Base-by-base conservation (phyloP, 2,113 vertebrate genomes). In the Pituophis catenifer region DNA sequence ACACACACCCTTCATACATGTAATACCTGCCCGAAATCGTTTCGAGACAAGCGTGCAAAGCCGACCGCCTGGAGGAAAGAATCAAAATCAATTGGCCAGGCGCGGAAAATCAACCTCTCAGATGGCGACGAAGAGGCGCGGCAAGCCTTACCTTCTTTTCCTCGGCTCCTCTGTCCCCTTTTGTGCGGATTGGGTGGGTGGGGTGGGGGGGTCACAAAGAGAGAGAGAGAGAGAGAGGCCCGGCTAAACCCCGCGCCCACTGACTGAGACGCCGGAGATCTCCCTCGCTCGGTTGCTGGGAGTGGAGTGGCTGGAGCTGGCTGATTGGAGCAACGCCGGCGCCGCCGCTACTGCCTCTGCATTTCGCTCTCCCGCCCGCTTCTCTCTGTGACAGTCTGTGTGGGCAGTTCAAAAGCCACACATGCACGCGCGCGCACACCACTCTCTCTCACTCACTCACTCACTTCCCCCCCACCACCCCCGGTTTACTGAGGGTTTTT, bases 331-430 rank as follows among this genome's bases (percentile, higher is more conserved):
- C 97, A 95, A 97, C 96, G 97, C 96, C 97, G 97, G 97, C 97
- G 96, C 97, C 95, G 96, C 96, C 95, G 97, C 97, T 96, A 97
- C 97, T 97, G 97, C 97, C 97, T 97, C 97, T 97, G 98, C 98
- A 97, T 97, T 97, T 98, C 98, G 97, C 97, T 96, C 97, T 96
- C 96, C 95, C 96, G 95, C 96, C 94, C 96, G 95, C 95, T 95
- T 96, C 96, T 96, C 94, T 21, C 96, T 54, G 52, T 95, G 95
- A 96, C 96, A 96, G 96, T 95, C 95, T 92, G 96, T 93, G 96
- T 96, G 96, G 96, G 97, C 96, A 96, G 97, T 97, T 96, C 97
- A 96, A 96, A 97, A 96, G 96, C 88, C 92, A 93, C 94, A 55
- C 95, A 29, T 93, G 81, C 91, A 1, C 92, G 54, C 92, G 38